Base-by-base conservation (phyloP, 2,113 vertebrate species). In the Mobula hypostoma region DNA sequence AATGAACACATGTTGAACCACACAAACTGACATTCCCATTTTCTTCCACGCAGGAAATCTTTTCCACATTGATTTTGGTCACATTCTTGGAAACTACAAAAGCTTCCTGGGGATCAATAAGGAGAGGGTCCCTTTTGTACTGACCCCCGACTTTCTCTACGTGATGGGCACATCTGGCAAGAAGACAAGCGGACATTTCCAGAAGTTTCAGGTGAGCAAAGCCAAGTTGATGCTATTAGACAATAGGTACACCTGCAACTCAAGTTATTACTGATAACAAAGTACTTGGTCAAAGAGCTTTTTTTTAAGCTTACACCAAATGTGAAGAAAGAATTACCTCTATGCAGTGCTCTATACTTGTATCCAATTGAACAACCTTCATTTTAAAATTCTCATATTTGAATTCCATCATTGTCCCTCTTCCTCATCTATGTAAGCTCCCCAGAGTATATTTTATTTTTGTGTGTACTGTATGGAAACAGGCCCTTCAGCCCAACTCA, bases 1-100 rank as follows among this genome's bases (percentile, higher is more conserved):
- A 94, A 68, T 36, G 58, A 32, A 94, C 36, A 6, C 66, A 66
- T 12, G 48, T 48, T 77, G 24, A 7, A 27, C 27, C 15, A 40
- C 21, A 27, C 17, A 66, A 70, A 56, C 70, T 63, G 63, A 58
- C 7, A 12, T 92, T 66, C 82, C 36, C 95, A n/a, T 94, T 94
- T 95, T 93, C 95, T 95, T 95, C 68, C 95, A 94, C 94, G 94
- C 83, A 99, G 99, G 99, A 94, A 99, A 99, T 95, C 97, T 99
- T 58, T 99, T 99, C 96, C 99, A 99, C 95, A 99, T 99, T 56
- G 99, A 99, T 96, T 99, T 99, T 94, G 99, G 99, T 66, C 99
- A 99, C 96, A 99, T 99, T 96, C 98, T 99, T 96, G 99, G 99
- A 94, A 99, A 99, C 96, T 99, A 99, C 68, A 99, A 99, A 97